Conservation (phyloP, 2,888 invertebrate genomes). For the Xanthia icteritia region DNA sequence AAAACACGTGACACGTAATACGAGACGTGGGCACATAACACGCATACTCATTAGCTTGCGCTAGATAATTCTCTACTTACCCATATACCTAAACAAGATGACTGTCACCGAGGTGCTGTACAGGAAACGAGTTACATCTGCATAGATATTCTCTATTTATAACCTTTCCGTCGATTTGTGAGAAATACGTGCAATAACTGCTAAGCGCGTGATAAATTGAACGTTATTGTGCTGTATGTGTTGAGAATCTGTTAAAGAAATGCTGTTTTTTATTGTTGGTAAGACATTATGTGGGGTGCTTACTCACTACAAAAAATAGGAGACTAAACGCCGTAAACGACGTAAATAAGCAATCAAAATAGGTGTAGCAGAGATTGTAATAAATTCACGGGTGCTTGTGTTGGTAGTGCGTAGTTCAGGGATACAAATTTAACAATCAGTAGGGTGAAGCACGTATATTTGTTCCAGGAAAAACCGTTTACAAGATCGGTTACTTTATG, state of each 20-base stretch:
- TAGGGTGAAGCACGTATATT: not conserved
- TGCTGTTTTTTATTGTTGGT: constrained; percentile 23
- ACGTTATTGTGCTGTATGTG: not conserved
- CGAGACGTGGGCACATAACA: not conserved
- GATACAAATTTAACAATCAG: constrained; percentile 1
- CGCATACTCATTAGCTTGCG: not conserved
- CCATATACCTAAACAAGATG: not conserved
- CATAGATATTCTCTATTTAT: not conserved
- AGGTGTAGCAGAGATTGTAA: not conserved
- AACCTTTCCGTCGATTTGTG: not conserved
- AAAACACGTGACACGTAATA: constrained; percentile 2
- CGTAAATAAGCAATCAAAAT: constrained; percentile 45
- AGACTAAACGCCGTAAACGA: not conserved
- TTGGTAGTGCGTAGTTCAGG: not conserved
- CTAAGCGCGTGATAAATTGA: not conserved
- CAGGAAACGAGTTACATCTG: constrained; percentile 33
- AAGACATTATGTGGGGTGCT: not conserved
- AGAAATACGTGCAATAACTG: not conserved
- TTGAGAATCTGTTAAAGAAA: constrained; percentile 15
- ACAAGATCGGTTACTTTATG: not conserved
- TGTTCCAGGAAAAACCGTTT: not conserved
- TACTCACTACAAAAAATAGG: constrained; percentile 29
- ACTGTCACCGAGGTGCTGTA: not conserved
- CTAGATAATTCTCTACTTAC: constrained; percentile 2
- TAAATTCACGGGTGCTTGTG: not conserved